Percentiles rank a stretch among this genome's conserved stretches.
These are phyloP conservation scores for Theropithecus gelada DNA, from an alignment of 2,113 vertebrate genomes.

Conservation along the genomic window DNA sequence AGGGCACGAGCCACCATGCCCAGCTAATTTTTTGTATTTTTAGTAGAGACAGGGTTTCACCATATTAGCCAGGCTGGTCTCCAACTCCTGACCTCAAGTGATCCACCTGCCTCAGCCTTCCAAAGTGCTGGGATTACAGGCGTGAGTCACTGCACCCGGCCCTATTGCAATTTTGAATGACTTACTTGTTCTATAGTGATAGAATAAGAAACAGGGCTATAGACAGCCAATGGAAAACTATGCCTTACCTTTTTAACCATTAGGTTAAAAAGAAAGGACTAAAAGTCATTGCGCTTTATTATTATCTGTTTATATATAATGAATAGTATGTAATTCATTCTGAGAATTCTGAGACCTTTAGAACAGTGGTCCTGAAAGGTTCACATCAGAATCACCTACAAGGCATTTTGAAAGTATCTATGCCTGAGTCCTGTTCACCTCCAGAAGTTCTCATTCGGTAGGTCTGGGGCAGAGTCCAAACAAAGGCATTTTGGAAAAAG, in stretches of 20 bases:
- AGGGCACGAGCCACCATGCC: too few relatives aligned
- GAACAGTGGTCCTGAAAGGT: neutral
- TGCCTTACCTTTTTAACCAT: neutral
- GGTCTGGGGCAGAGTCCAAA: neutral
- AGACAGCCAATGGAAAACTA: neutral
- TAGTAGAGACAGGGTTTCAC: too few relatives aligned
- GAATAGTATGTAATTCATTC: too few relatives aligned
- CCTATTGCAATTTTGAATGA: neutral
- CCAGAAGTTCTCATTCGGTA: constrained; percentile 2
- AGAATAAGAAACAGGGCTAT: neutral
- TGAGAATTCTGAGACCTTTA: constrained; percentile 9
- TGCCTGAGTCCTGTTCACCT: neutral
- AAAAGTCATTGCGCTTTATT: neutral
- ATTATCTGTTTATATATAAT: neutral
- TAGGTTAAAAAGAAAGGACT: neutral
- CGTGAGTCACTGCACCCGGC: too few relatives aligned
- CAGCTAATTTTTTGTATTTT: too few relatives aligned
- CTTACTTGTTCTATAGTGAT: neutral
- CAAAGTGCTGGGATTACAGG: too few relatives aligned
- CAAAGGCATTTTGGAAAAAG: constrained; percentile 22
- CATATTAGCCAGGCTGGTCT: too few relatives aligned
- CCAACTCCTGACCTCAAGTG: too few relatives aligned
- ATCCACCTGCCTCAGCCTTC: too few relatives aligned
- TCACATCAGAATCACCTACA: neutral
- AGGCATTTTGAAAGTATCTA: neutral